Conservation (phyloP, 2,888 invertebrate species). For the Yponomeuta cagnagella region DNA sequence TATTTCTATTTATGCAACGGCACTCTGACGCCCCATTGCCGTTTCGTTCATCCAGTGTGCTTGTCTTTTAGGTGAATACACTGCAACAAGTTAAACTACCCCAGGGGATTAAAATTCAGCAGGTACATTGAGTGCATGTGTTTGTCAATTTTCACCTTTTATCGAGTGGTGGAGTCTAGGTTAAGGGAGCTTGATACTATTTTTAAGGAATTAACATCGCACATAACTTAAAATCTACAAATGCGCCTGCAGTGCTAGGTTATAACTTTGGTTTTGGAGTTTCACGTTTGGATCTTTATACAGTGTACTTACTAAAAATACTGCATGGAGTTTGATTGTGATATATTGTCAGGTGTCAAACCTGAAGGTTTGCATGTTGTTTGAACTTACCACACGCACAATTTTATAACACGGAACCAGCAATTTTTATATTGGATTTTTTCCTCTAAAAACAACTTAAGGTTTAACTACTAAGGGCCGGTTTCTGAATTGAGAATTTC, state of each 20-base stretch:
- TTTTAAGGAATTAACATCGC: not conserved
- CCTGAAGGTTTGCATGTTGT: not conserved
- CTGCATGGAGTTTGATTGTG: too few species aligned
- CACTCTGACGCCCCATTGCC: not conserved
- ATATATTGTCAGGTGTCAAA: too few species aligned
- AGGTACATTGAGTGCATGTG: slow-evolving; percentile 47
- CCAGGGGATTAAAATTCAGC: slow-evolving; percentile 67
- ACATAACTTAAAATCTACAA: not conserved
- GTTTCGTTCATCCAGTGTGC: not conserved
- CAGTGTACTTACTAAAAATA: too few species aligned
- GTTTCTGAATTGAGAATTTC: too few species aligned
- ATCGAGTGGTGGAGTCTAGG: not conserved
- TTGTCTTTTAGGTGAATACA: slow-evolving; percentile 63
- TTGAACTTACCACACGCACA: not conserved
- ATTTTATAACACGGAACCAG: not conserved
- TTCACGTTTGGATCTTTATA: too few species aligned
- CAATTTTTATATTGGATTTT: not conserved
- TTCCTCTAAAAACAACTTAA: too few species aligned
- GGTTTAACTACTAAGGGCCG: too few species aligned
- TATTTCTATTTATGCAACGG: too few species aligned
- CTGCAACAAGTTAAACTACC: slow-evolving; percentile 68
- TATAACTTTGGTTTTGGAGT: too few species aligned
- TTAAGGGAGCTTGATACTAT: not conserved
- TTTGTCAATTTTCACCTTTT: not conserved
- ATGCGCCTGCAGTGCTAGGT: too few species aligned